Conservation (phyloP, 2,797 vertebrate genomes). For the Mergus octosetaceus region DNA sequence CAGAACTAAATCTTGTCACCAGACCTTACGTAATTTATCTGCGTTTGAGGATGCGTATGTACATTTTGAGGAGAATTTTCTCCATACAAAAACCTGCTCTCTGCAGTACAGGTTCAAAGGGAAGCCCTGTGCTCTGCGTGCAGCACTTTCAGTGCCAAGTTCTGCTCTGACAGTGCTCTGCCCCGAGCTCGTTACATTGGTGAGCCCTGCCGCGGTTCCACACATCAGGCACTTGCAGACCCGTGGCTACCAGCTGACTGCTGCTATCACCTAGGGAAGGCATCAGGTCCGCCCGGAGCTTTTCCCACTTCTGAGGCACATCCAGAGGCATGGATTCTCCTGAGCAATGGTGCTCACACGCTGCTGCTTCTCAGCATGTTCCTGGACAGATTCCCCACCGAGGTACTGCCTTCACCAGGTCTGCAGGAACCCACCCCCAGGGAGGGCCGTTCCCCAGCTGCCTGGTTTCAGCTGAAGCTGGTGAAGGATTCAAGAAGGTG, state of each 20-base stretch:
- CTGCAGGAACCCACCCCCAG: neutral
- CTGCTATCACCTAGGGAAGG: neutral
- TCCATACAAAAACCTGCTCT: neutral
- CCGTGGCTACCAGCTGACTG: neutral
- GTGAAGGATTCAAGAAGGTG: no score
- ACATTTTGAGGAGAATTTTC: neutral
- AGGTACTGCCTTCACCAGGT: neutral
- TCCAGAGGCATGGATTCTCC: neutral
- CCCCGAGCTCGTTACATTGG: neutral
- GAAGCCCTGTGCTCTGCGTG: neutral
- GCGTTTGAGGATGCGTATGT: neutral
- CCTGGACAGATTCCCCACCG: neutral
- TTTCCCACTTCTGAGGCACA: neutral
- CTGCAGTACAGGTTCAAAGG: neutral
- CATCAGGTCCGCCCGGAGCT: neutral
- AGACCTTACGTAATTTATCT: neutral
- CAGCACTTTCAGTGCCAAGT: neutral
- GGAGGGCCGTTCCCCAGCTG: no score
- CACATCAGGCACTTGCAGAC: rapidly evolving
- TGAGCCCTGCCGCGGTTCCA: neutral
- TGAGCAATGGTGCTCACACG: neutral
- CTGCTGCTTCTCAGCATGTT: neutral
- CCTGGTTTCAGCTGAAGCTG: no score
- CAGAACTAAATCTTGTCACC: neutral
- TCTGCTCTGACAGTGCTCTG: neutral